Conservation (phyloP, 2,113 vertebrate genomes). For the Electrona antarctica region DNA sequence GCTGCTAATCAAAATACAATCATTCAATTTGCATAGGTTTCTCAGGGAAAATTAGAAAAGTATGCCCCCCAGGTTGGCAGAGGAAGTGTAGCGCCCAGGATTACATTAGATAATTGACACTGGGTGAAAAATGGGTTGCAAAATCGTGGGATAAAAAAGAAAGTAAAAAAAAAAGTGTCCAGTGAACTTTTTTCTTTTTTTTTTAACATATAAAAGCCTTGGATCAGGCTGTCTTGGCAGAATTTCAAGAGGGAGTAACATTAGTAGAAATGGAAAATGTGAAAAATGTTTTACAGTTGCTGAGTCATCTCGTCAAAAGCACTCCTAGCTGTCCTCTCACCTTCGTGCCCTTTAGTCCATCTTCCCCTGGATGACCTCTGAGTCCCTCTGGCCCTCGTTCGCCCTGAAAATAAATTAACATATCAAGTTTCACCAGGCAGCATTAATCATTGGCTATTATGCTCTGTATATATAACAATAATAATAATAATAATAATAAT, state of each 20-base stretch:
- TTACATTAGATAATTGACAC: too few relatives aligned
- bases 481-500: too few relatives aligned
- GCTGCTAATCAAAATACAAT: constrained; percentile 5
- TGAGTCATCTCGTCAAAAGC: constrained; percentile 31
- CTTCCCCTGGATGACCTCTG: constrained; percentile 56
- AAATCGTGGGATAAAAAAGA: background rate
- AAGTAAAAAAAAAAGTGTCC: background rate
- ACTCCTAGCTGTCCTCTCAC: constrained; percentile 46
- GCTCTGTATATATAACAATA: too few relatives aligned
- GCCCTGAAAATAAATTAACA: constrained; percentile 56
- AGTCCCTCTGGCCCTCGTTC: constrained; percentile 55
- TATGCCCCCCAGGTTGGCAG: too few relatives aligned
- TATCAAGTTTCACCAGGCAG: constrained; percentile 17
- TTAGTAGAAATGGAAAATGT: background rate
- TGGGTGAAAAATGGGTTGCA: too few relatives aligned
- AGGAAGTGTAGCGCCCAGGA: too few relatives aligned
- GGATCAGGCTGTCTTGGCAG: constrained; percentile 29
- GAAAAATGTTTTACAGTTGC: constrained; percentile 10
- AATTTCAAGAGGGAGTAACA: background rate
- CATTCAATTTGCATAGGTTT: background rate
- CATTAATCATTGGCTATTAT: constrained; percentile 20
- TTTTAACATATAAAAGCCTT: background rate
- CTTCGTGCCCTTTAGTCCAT: constrained; percentile 63
- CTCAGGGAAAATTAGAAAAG: constrained; percentile 17
- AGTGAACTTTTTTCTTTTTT: background rate